Evolutionary conservation across 2,888 invertebrate species (phyloP).

Genomic region (Lydus trimaculatus): DNA sequence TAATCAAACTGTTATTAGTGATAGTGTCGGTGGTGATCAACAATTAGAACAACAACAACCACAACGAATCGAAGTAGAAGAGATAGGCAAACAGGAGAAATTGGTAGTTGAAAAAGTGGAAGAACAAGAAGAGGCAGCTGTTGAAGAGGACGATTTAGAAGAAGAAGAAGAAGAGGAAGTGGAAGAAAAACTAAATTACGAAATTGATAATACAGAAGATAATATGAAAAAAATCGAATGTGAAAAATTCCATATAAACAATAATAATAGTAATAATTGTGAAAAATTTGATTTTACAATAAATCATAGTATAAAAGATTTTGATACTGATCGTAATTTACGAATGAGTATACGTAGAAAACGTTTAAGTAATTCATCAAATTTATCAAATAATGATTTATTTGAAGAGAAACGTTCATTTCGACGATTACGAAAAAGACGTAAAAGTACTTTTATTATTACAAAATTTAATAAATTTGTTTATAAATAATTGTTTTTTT

Average conservation of each 20-base stretch:
- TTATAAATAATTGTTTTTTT: conserved; percentile 15
- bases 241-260: conserved; percentile 38
- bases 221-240: conserved; percentile 39
- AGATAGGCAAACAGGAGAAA: background rate
- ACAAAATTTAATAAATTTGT: background rate
- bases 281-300: conserved; percentile 44
- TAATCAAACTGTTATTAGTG: conserved; percentile 28
- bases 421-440: conserved; percentile 50
- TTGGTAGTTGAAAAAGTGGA: background rate
- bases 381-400: conserved; percentile 55
- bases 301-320: conserved; percentile 47
- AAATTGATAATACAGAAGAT: background rate
- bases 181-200: background rate
- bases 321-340: conserved; percentile 57
- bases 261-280: conserved; percentile 18
- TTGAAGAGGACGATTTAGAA: background rate
- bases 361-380: conserved; percentile 58
- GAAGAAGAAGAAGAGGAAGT: background rate
- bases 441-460: conserved; percentile 45
- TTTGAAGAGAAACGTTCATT: conserved; percentile 51
- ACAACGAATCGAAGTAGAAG: background rate
- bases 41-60: background rate
- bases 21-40: conserved; percentile 11
- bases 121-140: background rate
- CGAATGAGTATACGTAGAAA: conserved; percentile 59